Percentiles rank a stretch among this genome's conserved stretches.
Conservation (phyloP, 1,140 invertebrate genomes). For the Leptopilina clavipes region DNA sequence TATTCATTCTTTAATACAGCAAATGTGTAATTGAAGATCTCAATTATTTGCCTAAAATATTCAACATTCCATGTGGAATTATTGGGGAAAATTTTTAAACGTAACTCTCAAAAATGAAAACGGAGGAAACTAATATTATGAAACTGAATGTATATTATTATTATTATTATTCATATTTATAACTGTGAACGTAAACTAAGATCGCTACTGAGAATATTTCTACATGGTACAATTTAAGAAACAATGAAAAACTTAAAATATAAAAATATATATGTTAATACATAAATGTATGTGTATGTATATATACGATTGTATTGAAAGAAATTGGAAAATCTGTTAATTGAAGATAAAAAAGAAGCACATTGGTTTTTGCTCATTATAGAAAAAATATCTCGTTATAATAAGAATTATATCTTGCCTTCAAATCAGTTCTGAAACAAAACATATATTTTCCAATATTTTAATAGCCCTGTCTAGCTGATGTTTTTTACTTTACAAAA, state of each 20-base stretch:
- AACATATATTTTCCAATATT: too few relatives aligned
- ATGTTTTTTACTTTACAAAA: too few relatives aligned
- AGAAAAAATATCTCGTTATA: too few relatives aligned
- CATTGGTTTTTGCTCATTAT: background rate
- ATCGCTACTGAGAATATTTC: conserved; percentile 51
- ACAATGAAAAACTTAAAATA: conserved; percentile 44
- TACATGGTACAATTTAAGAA: conserved; percentile 47
- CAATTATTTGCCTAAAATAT: too few relatives aligned
- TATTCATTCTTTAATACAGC: too few relatives aligned
- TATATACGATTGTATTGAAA: conserved; percentile 4
- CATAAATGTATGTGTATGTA: conserved; percentile 42
- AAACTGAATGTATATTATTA: too few relatives aligned
- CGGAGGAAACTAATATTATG: background rate
- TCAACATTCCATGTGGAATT: background rate
- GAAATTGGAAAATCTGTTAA: background rate
- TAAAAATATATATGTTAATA: conserved; percentile 46
- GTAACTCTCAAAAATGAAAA: background rate
- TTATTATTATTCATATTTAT: background rate
- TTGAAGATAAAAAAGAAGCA: background rate
- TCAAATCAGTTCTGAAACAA: too few relatives aligned
- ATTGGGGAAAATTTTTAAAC: background rate
- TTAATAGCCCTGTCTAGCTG: too few relatives aligned
- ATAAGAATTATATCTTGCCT: too few relatives aligned
- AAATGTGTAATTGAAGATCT: too few relatives aligned
- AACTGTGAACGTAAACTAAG: conserved; percentile 34